Conservation (phyloP, 1,140 invertebrate genomes). For the Panonychus citri region DNA sequence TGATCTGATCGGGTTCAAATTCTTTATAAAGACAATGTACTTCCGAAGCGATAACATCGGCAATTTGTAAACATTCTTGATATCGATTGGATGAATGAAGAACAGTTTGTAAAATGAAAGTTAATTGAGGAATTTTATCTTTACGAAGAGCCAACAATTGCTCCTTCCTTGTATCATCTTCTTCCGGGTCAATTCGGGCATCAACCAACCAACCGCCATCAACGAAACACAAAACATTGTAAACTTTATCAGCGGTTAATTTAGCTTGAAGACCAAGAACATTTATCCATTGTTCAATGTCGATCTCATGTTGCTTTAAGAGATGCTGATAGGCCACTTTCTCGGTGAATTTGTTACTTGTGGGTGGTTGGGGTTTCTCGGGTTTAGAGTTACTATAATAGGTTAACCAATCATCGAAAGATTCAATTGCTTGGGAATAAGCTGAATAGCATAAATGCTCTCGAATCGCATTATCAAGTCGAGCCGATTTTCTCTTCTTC, state of each 20-base stretch:
- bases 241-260: conserved; percentile 49
- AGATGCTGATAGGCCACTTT: conserved; percentile 64
- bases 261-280: conserved; percentile 36
- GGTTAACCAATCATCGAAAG: conserved; percentile 66
- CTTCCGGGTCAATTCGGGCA: conserved; percentile 1
- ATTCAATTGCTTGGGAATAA: conserved; percentile 46
- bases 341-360: conserved; percentile 46
- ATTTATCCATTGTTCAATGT: conserved; percentile 49
- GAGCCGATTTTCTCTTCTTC: conserved; percentile 18
- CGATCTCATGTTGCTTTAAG: conserved; percentile 44
- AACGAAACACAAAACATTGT: conserved; percentile 67
- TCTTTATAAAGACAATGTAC: conserved; percentile 50
- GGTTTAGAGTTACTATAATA: conserved; percentile 54
- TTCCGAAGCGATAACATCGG: conserved; percentile 51
- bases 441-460: conserved; percentile 29
- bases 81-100: conserved; percentile 41
- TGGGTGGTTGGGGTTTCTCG: conserved; percentile 17
- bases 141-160: conserved; percentile 50
- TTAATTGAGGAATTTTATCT: conserved; percentile 50
- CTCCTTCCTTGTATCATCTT: conserved; percentile 12
- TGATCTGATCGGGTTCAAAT: conserved; percentile 46
- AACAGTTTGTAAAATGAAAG: conserved; percentile 50
- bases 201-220: conserved; percentile 72
- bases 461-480: conserved; percentile 24
- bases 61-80: conserved; percentile 46